phyloP scores from a whole-genome alignment of 2,797 vertebrate genomes.

The Poecilia wingei region DNA sequence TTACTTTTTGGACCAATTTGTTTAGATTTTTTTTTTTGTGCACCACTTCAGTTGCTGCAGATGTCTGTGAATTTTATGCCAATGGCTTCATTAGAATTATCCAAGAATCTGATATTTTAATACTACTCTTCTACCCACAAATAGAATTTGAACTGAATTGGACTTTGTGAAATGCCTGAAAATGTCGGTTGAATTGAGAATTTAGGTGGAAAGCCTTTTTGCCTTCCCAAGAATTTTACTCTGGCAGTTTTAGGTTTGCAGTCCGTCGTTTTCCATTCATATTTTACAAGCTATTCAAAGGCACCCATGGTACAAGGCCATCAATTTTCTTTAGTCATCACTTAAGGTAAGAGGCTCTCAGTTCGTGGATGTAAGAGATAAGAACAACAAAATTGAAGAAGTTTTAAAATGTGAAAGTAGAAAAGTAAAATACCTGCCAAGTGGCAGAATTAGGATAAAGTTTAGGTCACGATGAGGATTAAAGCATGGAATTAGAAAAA shows the following conservation, averaged over 20 bases:
- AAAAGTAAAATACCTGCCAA: slow-evolving; percentile 48
- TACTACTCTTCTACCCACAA: not conserved
- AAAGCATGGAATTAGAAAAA: slow-evolving; percentile 52
- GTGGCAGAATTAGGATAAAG: slow-evolving; percentile 62
- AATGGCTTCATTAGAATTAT: not conserved
- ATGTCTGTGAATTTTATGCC: not conserved
- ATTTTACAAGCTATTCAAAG: not conserved
- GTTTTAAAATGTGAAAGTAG: slow-evolving; percentile 14
- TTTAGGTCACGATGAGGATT: slow-evolving; percentile 57
- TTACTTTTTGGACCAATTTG: not conserved
- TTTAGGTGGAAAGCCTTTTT: not conserved
- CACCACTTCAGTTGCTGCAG: not conserved
- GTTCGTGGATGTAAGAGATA: slow-evolving; percentile 6
- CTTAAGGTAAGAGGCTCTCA: not conserved
- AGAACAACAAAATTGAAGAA: slow-evolving; percentile 17
- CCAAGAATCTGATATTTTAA: not conserved
- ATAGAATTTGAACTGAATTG: not conserved
- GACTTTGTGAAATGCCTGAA: not conserved
- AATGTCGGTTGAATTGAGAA: not conserved
- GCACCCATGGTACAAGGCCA: not conserved
- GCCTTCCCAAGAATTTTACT: not conserved
- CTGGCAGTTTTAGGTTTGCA: not conserved
- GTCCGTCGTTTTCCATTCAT: not conserved
- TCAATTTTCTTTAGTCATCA: not conserved
- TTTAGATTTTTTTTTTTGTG: not conserved